Evolutionary conservation across 2,113 vertebrate species (phyloP).

Genomic region (Platysteira castanea): DNA sequence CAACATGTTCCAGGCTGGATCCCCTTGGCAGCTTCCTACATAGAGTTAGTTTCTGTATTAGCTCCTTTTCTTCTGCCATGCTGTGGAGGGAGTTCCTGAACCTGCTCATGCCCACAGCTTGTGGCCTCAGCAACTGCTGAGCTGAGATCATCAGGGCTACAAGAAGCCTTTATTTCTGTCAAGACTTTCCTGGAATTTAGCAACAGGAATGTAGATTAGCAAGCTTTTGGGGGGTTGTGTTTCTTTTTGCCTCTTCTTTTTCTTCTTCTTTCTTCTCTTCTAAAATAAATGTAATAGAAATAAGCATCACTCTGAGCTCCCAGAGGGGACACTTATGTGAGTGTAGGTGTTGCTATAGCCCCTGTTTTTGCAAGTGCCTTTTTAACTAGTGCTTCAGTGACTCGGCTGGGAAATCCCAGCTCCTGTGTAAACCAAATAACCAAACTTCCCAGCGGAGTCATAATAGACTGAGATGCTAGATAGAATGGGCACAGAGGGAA

Average conservation of each 20-base stretch:
- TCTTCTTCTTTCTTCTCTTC: not conserved
- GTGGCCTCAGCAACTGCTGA: not conserved
- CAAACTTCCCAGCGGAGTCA: not conserved
- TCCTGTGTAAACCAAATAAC: not conserved
- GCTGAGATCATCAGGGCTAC: not conserved
- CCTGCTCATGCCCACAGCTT: not conserved
- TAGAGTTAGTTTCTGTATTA: not conserved
- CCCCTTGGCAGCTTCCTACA: not conserved
- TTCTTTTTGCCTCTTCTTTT: fast-evolving
- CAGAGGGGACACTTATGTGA: not conserved
- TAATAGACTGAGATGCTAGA: not conserved
- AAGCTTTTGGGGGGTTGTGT: not conserved
- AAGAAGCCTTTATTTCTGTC: not conserved
- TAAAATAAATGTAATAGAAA: not conserved
- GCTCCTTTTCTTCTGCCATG: not conserved
- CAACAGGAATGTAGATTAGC: not conserved
- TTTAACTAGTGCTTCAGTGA: not conserved
- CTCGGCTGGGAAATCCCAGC: conserved; percentile 36
- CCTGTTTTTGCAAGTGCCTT: not conserved
- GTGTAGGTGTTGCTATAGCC: not conserved
- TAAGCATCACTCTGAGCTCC: not conserved
- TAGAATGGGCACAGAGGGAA: conserved; percentile 13
- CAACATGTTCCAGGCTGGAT: not conserved
- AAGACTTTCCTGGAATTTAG: not conserved
- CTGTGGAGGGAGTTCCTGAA: not conserved